Evolutionary conservation across 1,140 invertebrate genomes (phyloP), one percentile per base, ranked within the genome.

Genomic region (Pogonomyrmex californicus): DNA sequence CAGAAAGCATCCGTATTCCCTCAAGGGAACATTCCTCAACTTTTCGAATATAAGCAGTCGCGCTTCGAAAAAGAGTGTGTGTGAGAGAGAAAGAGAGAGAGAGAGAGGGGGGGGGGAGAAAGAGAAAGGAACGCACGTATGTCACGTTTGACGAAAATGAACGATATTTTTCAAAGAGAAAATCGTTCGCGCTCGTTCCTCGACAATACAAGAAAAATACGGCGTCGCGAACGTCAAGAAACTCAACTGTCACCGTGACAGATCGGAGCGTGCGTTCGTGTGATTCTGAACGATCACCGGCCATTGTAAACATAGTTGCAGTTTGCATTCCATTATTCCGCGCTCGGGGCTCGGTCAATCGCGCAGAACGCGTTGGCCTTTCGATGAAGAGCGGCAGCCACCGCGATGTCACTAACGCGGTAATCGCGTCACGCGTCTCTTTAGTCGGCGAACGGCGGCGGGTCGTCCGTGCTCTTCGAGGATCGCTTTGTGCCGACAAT

Each of bases 401-500:
- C 78, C 17, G 54, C 71, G 33, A 62, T 49, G 56, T 76, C 81
- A 76, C 36, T 14, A 30, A 65, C 23, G 82, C 60, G 56, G 33
- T 75, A 77, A 85, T 49, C 73, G 44, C 73, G 33, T 65, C 71
- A 65, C 58, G 71, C 82, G 71, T 56, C 44, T 85, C 82, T 65
- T 85, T 85, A 71, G 58, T 33, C 14, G 44, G 41, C 7, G 23
- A 9, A 33, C 56, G n/a, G 79, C n/a, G 62, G 23, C 38, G 23
- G 70, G 30, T 75, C 7, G 10, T 5, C 12, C 38, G 14, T 9
- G 63, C 47, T 76, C 36, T 54, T 49, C 41, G 66, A 47, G 51
- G 78, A 23, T 44, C 65, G 65, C 79, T 82, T 82, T 82, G 68
- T 49, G 79, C 79, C 79, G 79, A 62, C 79, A 83, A 83, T 83